Conservation (phyloP, 2,113 vertebrate species). For the Hymenochirus boettgeri region DNA sequence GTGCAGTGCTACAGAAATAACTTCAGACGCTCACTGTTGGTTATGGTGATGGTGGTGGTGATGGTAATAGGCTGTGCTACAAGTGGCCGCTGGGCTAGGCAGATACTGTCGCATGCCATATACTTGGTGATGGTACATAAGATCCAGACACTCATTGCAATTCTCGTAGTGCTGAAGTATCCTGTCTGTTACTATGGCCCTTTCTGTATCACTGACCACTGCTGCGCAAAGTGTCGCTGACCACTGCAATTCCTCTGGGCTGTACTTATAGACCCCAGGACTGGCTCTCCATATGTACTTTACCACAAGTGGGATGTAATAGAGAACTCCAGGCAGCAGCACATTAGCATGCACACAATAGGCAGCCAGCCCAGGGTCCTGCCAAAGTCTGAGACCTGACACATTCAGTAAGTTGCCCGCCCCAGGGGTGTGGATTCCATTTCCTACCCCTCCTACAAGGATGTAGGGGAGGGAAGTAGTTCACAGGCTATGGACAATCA, state of each 20-base stretch:
- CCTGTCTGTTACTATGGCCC: background rate
- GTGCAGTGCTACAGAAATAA: no score
- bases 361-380: conserved; percentile 35
- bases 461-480: no score
- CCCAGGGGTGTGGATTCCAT: background rate
- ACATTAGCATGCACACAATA: conserved; percentile 50
- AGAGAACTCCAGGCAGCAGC: no score
- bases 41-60: conserved; percentile 56
- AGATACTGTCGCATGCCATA: conserved; percentile 81
- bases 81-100: conserved; percentile 66
- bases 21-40: conserved; percentile 72
- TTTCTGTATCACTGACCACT: background rate
- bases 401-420: conserved; percentile 20
- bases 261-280: conserved; percentile 35
- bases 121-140: conserved; percentile 81
- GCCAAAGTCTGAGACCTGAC: conserved; percentile 35
- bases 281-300: conserved; percentile 37
- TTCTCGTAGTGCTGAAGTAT: conserved; percentile 4
- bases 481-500: no score
- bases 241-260: conserved; percentile 9
- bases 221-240: conserved; percentile 33
- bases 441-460: background rate
- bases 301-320: conserved; percentile 30
- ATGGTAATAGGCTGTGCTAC: conserved; percentile 70
- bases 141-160: conserved; percentile 92